Evolutionary conservation across 2,113 vertebrate species (phyloP), one percentile per base, ranked within the genome.

Genomic region (Propithecus coquereli): DNA sequence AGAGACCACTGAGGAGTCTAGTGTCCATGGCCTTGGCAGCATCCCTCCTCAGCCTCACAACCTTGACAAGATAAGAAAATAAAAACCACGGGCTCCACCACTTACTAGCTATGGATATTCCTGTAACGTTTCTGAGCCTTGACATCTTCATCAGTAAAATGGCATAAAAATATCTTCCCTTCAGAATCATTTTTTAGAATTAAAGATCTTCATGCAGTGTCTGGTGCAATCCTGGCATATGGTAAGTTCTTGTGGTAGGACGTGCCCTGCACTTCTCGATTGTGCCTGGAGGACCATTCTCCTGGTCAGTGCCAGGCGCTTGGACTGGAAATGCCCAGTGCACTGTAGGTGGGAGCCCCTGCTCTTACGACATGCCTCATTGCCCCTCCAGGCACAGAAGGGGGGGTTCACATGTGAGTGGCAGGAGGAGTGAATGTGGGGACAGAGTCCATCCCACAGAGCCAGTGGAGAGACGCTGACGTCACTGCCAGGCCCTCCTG

Each of bases 11-110:
- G 16, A 80, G n/a, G 52, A 30, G 45, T 11, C 77, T 25, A 0
- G 9, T 17, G 34, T 61, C 71, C 0, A 1, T 52, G 43, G 32
- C 12, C 13, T 18, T 43, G 40, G 1, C 2, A 34, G 47, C n/a
- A 32, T 12, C 66, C n/a, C 54, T 25, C 7, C 27, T 52, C 1
- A 12, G 11, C 13, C 59, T 80, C 22, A 8, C 8, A 54, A 43
- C 85, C 52, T 34, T 37, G 18, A 52, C 25, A 40, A 79, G 12
- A n/a, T 43, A 70, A 70, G 9, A 30, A 16, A 65, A 65, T 18
- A 18, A 68, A 52, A 54, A 37, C 2, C n/a, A 4, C 2, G 2
- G 25, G 20, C 11, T 77, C 3, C 0, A 16, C 73, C 5, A 8
- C 20, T 30, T 11, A 5, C 22, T 23, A 17, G 43, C 59, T 30